A percentile compares a stretch with the other conserved stretches of the same genome.
These are phyloP conservation scores for Poeciliopsis gracilis DNA, from an alignment of 2,797 vertebrate genomes.

Conservation along the genomic window DNA sequence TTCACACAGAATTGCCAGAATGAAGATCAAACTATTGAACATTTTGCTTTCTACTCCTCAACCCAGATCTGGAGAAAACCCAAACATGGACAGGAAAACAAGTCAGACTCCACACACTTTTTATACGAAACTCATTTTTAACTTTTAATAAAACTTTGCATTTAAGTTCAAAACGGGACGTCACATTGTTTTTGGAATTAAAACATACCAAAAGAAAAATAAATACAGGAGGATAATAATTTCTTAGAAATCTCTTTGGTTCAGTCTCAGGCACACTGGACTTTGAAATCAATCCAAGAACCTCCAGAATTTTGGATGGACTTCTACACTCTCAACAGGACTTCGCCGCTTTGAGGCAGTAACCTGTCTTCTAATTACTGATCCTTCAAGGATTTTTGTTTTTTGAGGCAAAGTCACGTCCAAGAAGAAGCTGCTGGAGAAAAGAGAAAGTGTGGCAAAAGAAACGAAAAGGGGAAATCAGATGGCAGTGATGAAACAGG, in stretches of 20 bases:
- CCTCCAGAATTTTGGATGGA: conserved; percentile 52
- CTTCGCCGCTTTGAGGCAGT: conserved; percentile 60
- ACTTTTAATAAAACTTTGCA: background rate
- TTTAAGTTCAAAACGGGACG: background rate
- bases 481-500: conserved; percentile 19
- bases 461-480: conserved; percentile 3
- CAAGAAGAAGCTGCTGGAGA: conserved; percentile 73
- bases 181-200: conserved; percentile 7
- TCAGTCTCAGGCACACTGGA: conserved; percentile 49
- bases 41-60: background rate
- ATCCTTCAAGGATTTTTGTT: conserved; percentile 64
- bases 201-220: conserved; percentile 24
- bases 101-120: background rate
- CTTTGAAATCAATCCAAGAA: conserved; percentile 64
- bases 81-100: background rate
- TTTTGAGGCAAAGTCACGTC: conserved; percentile 66
- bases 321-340: conserved; percentile 46
- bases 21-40: background rate
- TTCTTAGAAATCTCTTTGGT: conserved; percentile 51
- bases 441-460: conserved; percentile 45
- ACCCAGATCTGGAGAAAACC: background rate
- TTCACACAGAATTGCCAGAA: background rate
- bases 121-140: background rate
- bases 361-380: conserved; percentile 61
- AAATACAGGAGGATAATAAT: conserved; percentile 25